A percentile compares a stretch with the other conserved stretches of the same genome.
Evolutionary conservation across 2,113 vertebrate genomes (phyloP).

Genomic region (Osmerus mordax): DNA sequence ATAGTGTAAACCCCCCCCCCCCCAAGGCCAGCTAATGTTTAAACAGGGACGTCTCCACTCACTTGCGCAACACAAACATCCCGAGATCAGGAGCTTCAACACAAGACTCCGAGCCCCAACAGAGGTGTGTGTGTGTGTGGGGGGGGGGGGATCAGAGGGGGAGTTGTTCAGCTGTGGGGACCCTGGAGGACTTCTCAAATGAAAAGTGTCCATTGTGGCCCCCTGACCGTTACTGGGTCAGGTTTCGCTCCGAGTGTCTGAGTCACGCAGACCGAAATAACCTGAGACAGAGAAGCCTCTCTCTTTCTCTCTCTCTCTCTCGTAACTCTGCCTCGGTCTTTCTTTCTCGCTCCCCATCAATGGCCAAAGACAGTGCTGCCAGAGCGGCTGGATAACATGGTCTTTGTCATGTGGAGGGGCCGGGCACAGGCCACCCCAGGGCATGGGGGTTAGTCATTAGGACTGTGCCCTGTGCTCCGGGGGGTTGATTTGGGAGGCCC

Average conservation of each 20-base stretch:
- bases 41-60: not conserved
- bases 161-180: conserved; percentile 33
- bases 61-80: not conserved
- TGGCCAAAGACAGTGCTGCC: too few relatives aligned
- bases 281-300: conserved; percentile 41
- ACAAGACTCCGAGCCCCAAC: too few relatives aligned
- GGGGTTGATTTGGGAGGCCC: too few relatives aligned
- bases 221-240: conserved; percentile 37
- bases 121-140: too few relatives aligned
- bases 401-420: too few relatives aligned
- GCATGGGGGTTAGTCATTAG: too few relatives aligned
- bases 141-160: conserved; percentile 6
- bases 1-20: not conserved
- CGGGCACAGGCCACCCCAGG: too few relatives aligned
- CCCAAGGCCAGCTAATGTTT: not conserved
- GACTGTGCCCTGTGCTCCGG: too few relatives aligned
- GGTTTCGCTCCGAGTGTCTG: conserved; percentile 40
- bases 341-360: too few relatives aligned
- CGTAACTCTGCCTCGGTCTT: too few relatives aligned
- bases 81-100: conserved; percentile 8
- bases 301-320: not conserved
- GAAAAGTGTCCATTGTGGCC: conserved; percentile 44
- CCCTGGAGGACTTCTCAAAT: conserved; percentile 27
- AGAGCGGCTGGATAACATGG: too few relatives aligned
- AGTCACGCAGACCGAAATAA: conserved; percentile 56